Evolutionary conservation across 2,113 vertebrate species (phyloP), one percentile per base, ranked within the genome.

Genomic region (Sturnira hondurensis): DNA sequence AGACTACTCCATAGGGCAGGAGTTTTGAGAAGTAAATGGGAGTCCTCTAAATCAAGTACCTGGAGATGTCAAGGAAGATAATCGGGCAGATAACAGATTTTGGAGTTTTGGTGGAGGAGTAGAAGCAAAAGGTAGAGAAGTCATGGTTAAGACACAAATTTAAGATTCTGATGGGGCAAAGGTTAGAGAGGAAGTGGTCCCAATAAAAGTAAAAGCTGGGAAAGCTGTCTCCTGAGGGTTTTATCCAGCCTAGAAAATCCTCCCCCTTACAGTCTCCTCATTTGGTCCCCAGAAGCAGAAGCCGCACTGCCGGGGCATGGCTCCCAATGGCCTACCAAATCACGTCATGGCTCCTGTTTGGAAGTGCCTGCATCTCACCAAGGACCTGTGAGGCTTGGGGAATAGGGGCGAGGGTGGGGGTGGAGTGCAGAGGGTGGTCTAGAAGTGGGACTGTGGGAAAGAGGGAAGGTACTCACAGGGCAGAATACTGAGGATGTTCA

Each of bases 381-480:
- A 98, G 98, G 98, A 98, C 74, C 98, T 99, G 99, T 99, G 98
- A 99, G 99, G 95, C 65, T 36, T 89, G 73, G 94, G 91, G 38
- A 26, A 3, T 11, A 17, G 50, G 1, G 77, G 0, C 54, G 26
- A 78, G 77, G 65, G 16, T 14, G 2, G 28, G 14, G 43, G 83
- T 28, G 28, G 74, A 54, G 11, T 31, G 4, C 56, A 65, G 68
- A 67, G 41, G 17, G 20, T 7, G 5, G 9, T 78, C 17, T 68
- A 45, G 36, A 83, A 93, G 71, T n/a, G 33, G 76, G 58, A 45
- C 45, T 16, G 0, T 28, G 38, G 47, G 61, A 33, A 58, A 38
- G 5, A 68, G 38, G 43, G 24, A 10, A 74, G 50, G 43, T 28
- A 19, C 28, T 78, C 5, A 2, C 28, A 81, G 73, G 20, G 47